Evolutionary conservation across 2,888 invertebrate genomes (phyloP).

Genomic region (Trichogramma evanescens): DNA sequence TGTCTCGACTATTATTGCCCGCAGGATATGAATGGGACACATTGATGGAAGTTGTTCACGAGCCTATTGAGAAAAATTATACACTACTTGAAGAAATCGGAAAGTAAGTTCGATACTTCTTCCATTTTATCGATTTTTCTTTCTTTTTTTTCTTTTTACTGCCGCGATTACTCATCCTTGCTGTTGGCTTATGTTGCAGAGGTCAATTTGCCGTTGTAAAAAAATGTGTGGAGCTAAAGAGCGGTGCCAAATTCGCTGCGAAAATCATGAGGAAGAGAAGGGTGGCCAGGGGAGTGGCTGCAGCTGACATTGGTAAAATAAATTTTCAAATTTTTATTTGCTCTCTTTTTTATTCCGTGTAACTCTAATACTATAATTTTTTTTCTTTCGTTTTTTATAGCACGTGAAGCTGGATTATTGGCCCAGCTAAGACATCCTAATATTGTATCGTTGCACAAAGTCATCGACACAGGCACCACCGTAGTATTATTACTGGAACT

Average conservation of each 20-base stretch:
- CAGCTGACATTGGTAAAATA: conserved; percentile 52
- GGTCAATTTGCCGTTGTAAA: conserved; percentile 61
- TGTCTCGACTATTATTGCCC: conserved; percentile 1
- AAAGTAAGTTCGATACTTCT: conserved; percentile 44
- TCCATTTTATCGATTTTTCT: neutral
- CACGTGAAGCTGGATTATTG: conserved; percentile 54
- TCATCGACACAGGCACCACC: conserved; percentile 55
- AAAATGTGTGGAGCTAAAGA: conserved; percentile 51
- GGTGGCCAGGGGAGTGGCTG: conserved; percentile 53
- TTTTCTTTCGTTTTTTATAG: conserved; percentile 25
- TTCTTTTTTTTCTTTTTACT: neutral
- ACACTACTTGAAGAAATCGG: conserved; percentile 53
- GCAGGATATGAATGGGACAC: conserved; percentile 43
- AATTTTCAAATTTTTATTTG: too few relatives aligned
- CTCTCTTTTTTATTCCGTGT: neutral
- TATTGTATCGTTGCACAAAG: conserved; percentile 57
- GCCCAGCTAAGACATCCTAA: conserved; percentile 55
- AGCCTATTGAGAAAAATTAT: conserved; percentile 52
- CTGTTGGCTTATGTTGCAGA: conserved; percentile 41
- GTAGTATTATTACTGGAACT: conserved; percentile 58
- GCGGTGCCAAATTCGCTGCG: conserved; percentile 55
- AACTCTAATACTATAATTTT: neutral
- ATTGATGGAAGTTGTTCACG: conserved; percentile 48
- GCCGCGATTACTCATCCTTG: neutral
- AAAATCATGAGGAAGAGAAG: conserved; percentile 59